Evolutionary conservation across 2,797 vertebrate species (phyloP), one percentile per base, ranked within the genome.

Genomic region (Petrocephalus sullivani): DNA sequence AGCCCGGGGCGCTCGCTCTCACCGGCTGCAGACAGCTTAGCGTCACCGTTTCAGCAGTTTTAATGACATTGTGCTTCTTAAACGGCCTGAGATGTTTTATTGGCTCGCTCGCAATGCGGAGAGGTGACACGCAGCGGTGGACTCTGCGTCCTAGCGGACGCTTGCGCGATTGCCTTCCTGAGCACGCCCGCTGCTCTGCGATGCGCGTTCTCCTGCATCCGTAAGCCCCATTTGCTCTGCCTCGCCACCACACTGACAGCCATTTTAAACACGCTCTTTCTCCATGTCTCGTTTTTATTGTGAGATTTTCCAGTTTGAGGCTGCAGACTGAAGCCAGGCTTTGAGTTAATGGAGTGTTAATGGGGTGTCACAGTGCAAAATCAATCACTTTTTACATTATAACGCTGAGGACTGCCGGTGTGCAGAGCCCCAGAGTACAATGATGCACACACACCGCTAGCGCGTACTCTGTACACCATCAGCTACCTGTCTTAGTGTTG

Each of bases 291-390:
- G 9, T 57, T 85, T 88, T 61, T 60, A 86, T 87, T 82, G 46
- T 57, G 82, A 49, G 60, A 54, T 87, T 88, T 87, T 86, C 67
- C 46, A 85, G 86, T 87, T 61, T 58, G 71, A 89, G 78, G 56
- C 37, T 37, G 23, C 85, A 2, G 23, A 87, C 56, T 87, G 78
- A 87, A 86, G 81, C 87, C 81, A 0, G 33, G 23, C 61, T 57
- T 46, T 46, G 75, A 88, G 90, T 89, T 89, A 89, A 89, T 90
- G 75, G 90, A 49, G 49, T 88, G 90, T 89, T 89, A 89, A 89
- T 90, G 75, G 90, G 46, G 49, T 88, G 89, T 90, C 90, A 89
- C 67, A 56, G 89, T 28, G 86, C 87, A 82, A 86, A 89, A 89
- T 89, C 90, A 89, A 88, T 89, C 90, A 82, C 85, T 78, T 86